Evolutionary conservation across 2,113 vertebrate genomes (phyloP).

Genomic region (Ranitomeya imitator): DNA sequence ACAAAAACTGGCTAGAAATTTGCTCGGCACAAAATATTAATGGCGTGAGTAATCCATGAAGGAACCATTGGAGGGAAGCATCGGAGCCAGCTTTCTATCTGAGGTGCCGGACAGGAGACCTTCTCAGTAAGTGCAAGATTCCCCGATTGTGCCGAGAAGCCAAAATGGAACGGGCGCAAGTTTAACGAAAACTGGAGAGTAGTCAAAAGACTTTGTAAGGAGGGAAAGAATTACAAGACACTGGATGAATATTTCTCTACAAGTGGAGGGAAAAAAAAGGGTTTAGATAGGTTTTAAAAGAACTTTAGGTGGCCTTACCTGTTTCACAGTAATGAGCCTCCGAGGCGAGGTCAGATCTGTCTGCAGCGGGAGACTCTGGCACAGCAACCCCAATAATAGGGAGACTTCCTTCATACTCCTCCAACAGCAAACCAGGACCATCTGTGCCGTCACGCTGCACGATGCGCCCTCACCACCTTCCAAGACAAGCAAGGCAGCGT

Average conservation of each 20-base stretch:
- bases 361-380: conserved; percentile 81
- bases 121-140: neutral
- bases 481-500: neutral
- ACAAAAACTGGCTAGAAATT: too few species aligned
- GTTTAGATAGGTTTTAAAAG: neutral
- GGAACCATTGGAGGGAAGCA: neutral
- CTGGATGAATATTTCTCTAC: neutral
- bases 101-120: neutral
- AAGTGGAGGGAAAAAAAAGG: neutral
- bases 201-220: neutral
- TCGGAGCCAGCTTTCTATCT: neutral
- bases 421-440: conserved; percentile 97
- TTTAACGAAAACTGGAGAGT: neutral
- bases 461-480: conserved; percentile 50
- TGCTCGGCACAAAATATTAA: neutral
- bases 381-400: conserved; percentile 87
- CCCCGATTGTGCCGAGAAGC: neutral
- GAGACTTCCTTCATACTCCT: conserved; percentile 96
- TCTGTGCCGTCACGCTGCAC: conserved; percentile 91
- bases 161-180: neutral
- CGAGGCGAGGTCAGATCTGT: conserved; percentile 57
- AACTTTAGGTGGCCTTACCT: conserved; percentile 73
- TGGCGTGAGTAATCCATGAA: neutral
- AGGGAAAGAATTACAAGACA: conserved; percentile 21
- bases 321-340: conserved; percentile 80